Conservation (phyloP, 2,797 vertebrate species). For the Varecia variegata region DNA sequence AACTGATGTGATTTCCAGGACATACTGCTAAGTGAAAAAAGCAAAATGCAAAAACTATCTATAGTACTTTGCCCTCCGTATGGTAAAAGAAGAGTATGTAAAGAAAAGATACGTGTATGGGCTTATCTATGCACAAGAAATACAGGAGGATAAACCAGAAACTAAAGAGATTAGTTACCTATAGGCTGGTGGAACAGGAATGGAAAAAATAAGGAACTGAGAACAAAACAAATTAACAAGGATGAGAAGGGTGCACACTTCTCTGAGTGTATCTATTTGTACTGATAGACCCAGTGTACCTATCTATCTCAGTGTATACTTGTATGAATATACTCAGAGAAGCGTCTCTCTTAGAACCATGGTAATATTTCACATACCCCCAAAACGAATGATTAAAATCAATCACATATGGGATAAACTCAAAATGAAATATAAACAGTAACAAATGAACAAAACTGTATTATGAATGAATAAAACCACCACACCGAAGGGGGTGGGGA, state of each 20-base stretch:
- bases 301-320: not conserved
- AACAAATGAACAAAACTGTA: not conserved
- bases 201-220: not conserved
- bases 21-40: not conserved
- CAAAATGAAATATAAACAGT: not conserved
- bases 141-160: not conserved
- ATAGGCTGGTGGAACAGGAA: not conserved
- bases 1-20: not conserved
- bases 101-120: not conserved
- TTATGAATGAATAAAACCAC: not conserved
- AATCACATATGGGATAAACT: not conserved
- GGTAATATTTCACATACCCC: not conserved
- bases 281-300: not conserved
- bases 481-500: not conserved
- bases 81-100: rapidly evolving
- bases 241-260: not conserved
- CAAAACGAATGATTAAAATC: not conserved
- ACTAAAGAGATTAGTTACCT: not conserved
- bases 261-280: not conserved
- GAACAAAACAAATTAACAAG: not conserved
- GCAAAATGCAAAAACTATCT: not conserved
- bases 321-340: not conserved
- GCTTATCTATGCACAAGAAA: not conserved
- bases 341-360: not conserved
- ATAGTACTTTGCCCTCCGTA: not conserved